Conservation (phyloP, 2,113 vertebrate genomes). For the Seriola dumerili region DNA sequence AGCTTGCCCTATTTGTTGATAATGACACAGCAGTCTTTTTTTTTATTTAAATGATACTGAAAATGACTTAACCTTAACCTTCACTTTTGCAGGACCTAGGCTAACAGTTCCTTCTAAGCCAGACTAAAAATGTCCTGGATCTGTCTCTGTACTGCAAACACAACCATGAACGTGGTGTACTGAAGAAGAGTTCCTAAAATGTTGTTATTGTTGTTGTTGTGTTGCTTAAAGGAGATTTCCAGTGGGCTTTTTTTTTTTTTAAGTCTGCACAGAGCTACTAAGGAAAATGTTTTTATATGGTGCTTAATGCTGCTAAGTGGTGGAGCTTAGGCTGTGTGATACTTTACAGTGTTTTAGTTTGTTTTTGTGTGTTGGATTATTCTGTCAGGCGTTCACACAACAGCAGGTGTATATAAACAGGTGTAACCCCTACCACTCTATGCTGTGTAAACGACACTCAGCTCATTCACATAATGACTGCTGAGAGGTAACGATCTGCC, state of each 20-base stretch:
- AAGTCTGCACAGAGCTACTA: neutral
- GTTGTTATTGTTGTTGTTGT: neutral
- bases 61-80: neutral
- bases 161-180: neutral
- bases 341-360: neutral
- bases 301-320: neutral
- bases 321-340: neutral
- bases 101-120: neutral
- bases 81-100: neutral
- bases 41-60: neutral
- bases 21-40: neutral
- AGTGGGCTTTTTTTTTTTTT: neutral
- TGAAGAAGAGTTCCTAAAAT: neutral
- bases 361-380: neutral
- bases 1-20: neutral
- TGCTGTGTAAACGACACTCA: slow-evolving; percentile 24
- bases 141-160: neutral
- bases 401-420: slow-evolving; percentile 9
- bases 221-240: neutral
- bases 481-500: slow-evolving; percentile 30
- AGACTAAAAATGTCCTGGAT: neutral
- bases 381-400: neutral
- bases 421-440: neutral
- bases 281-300: neutral
- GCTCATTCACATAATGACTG: slow-evolving; percentile 21